phyloP scores from a whole-genome alignment of 2,888 invertebrate genomes.

The Microctonus brassicae region DNA sequence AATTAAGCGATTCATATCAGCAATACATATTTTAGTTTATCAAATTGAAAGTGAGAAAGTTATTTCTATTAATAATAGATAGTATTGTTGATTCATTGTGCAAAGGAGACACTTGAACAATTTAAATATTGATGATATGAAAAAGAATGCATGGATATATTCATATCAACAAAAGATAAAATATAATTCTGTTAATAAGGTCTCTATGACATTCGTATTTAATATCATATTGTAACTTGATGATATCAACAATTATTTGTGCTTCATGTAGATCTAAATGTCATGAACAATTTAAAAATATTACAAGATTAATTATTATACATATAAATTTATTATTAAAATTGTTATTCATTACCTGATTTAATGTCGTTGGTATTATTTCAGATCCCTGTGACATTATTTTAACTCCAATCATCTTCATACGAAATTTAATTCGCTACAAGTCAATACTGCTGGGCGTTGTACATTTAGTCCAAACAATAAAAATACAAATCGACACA shows the following conservation, averaged over 20 bases:
- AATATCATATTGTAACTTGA: not conserved
- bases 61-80: not conserved
- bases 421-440: conserved; percentile 32
- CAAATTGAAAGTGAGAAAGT: conserved; percentile 7
- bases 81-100: conserved; percentile 1
- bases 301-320: no score
- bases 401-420: conserved; percentile 39
- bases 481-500: conserved; percentile 29
- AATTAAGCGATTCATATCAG: not conserved
- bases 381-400: conserved; percentile 62
- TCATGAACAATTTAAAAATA: not conserved
- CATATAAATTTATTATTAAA: no score
- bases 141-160: not conserved
- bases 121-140: conserved; percentile 17
- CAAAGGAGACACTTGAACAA: not conserved
- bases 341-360: conserved; percentile 51
- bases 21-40: not conserved
- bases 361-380: conserved; percentile 59
- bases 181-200: not conserved
- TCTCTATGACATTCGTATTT: not conserved
- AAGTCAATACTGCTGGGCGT: conserved; percentile 35
- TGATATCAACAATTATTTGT: not conserved
- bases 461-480: conserved; percentile 39
- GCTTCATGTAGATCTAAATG: not conserved
- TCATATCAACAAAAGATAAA: not conserved